These are phyloP conservation scores for Peromyscus attwateri DNA, from an alignment of 2,797 vertebrate genomes.

Conservation along the genomic window DNA sequence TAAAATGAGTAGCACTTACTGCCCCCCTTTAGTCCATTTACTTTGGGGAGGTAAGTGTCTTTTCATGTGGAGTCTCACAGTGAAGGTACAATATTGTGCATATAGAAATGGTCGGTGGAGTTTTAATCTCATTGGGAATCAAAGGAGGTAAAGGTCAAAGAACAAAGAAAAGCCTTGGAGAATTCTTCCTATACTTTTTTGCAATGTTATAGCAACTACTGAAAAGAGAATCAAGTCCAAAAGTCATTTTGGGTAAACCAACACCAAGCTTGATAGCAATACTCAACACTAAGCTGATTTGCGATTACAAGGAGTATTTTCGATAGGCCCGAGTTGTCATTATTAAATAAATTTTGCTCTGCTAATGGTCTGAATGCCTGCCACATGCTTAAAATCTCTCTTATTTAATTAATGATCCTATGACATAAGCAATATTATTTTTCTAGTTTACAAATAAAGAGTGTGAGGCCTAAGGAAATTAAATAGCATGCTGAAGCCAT, in stretches of 20 bases:
- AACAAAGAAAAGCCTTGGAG: neutral
- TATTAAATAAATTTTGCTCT: conserved; percentile 1
- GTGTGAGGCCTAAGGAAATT: neutral
- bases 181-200: neutral
- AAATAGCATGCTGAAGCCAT: neutral
- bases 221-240: neutral
- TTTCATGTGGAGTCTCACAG: neutral
- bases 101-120: neutral
- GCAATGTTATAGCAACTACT: neutral
- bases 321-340: neutral
- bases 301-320: neutral
- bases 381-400: neutral
- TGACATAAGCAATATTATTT: neutral
- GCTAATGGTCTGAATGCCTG: neutral
- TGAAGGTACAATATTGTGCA: neutral
- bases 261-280: neutral
- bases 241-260: neutral
- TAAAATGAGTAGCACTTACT: conserved; percentile 42
- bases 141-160: neutral
- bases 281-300: neutral
- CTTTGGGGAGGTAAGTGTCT: conserved; percentile 3
- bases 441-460: neutral
- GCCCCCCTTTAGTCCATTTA: neutral
- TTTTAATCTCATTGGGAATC: conserved; percentile 6
- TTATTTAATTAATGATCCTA: neutral